Conservation (phyloP, 2,888 invertebrate genomes). For the Spisula subtruncata region DNA sequence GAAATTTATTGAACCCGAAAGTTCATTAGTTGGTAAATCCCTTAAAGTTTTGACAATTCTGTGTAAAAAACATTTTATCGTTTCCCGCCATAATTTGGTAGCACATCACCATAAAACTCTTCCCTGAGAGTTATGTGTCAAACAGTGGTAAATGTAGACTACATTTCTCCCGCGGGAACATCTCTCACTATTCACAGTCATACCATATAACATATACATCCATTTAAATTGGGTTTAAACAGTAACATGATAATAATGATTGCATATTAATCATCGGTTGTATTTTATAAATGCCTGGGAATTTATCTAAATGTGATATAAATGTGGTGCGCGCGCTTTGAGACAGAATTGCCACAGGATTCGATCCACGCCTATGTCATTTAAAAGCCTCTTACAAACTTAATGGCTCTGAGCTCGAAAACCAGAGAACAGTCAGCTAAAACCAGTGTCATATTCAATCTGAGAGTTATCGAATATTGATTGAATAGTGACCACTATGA, state of each 20-base stretch:
- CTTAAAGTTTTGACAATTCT: too few relatives aligned
- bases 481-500: too few relatives aligned
- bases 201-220: not conserved
- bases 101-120: not conserved
- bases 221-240: not conserved
- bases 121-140: not conserved
- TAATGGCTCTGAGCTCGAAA: too few relatives aligned
- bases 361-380: too few relatives aligned
- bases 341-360: too few relatives aligned
- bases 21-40: too few relatives aligned
- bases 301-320: not conserved
- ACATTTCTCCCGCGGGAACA: not conserved
- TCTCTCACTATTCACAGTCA: not conserved
- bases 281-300: not conserved
- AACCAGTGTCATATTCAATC: too few relatives aligned
- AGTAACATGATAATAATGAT: not conserved
- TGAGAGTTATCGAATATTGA: too few relatives aligned
- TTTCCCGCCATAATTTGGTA: not conserved
- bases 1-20: too few relatives aligned
- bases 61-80: not conserved
- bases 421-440: too few relatives aligned
- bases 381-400: too few relatives aligned
- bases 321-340: too few relatives aligned
- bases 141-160: not conserved
- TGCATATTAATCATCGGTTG: not conserved